Conservation (phyloP, 1,140 invertebrate species). For the Drosophila melanica region DNA sequence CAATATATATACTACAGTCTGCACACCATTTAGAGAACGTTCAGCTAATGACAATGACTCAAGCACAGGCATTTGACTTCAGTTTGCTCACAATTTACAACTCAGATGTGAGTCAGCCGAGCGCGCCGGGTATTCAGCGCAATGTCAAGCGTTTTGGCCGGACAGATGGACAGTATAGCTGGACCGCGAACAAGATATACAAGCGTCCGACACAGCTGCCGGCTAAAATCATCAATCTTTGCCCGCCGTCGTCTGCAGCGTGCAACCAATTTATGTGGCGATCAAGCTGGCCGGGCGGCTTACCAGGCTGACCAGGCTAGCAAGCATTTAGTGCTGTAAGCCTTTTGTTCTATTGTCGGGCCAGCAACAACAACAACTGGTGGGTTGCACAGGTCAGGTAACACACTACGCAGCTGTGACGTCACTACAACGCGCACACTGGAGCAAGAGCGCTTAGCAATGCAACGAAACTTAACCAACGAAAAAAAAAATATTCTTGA, state of each 20-base stretch:
- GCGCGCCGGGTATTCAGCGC: slow-evolving; percentile 58
- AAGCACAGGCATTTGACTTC: slow-evolving; percentile 22
- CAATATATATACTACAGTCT: slow-evolving; percentile 30
- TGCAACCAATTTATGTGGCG: slow-evolving; percentile 62
- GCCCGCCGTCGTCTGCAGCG: slow-evolving; percentile 32
- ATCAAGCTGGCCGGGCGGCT: background rate
- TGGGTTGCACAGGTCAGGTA: slow-evolving; percentile 9
- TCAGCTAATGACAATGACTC: slow-evolving; percentile 75
- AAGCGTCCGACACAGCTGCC: slow-evolving; percentile 60
- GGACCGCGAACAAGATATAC: slow-evolving; percentile 62
- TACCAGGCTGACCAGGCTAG: slow-evolving; percentile 17
- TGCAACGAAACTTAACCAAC: too few species aligned
- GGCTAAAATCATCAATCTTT: slow-evolving; percentile 69
- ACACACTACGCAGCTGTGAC: slow-evolving; percentile 14
- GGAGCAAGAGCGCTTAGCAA: background rate
- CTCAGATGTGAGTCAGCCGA: slow-evolving; percentile 48
- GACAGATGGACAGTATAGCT: slow-evolving; percentile 19
- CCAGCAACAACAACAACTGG: background rate
- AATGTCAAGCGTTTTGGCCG: slow-evolving; percentile 61
- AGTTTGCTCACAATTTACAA: slow-evolving; percentile 17
- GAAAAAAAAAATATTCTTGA: too few species aligned
- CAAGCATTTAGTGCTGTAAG: slow-evolving; percentile 28
- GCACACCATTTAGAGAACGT: slow-evolving; percentile 17
- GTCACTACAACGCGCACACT: slow-evolving; percentile 14
- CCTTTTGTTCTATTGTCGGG: slow-evolving; percentile 28